Base-by-base conservation (phyloP, 2,113 vertebrate genomes). In the Oceanodroma tethys region DNA sequence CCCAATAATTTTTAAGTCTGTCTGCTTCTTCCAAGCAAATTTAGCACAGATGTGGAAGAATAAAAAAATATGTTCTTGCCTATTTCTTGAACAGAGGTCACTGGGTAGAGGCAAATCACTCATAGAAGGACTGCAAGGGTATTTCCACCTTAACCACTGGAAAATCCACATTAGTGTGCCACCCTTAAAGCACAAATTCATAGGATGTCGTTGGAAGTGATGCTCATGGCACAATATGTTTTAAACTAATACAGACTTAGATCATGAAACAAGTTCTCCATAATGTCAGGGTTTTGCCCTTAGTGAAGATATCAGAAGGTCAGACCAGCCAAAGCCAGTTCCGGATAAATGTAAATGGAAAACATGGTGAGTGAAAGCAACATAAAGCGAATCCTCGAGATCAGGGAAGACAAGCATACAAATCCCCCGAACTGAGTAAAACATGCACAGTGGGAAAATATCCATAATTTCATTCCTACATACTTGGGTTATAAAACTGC, bases 371-470 rank as follows among this genome's bases (percentile, higher is more conserved):
- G 25, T 58, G 45, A 83, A 94, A 83, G n/a, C 13, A 88, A 53
- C n/a, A 53, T 9, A 30, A 62, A 56, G 38, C 53, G 65, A 88
- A 82, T 68, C 36, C 17, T 62, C 1, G 0, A 56, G 36, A 43
- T 73, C 4, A 76, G 10, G 50, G 47, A 86, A 84, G 63, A 74
- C 40, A 81, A 86, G 17, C 2, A 36, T 9, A n/a, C 4, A 62
- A 71, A 32, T 38, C 5, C 19, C 32, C 40, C 4, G 0, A 75
- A 42, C 30, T 0, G 1, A 59, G 11, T 27, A 55, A 26, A 75
- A 58, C 1, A 21, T 8, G 13, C 6, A 55, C 10, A 55, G 25
- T 55, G 25, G 42, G 55, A 71, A 85, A 87, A 53, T 26, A 90
- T 6, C 16, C 4, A 5, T 47, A 3, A 40, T 93, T 71, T 85